These are phyloP conservation scores for Epinephelus cyanopodus DNA, from an alignment of 2,113 vertebrate species.

Conservation along the genomic window DNA sequence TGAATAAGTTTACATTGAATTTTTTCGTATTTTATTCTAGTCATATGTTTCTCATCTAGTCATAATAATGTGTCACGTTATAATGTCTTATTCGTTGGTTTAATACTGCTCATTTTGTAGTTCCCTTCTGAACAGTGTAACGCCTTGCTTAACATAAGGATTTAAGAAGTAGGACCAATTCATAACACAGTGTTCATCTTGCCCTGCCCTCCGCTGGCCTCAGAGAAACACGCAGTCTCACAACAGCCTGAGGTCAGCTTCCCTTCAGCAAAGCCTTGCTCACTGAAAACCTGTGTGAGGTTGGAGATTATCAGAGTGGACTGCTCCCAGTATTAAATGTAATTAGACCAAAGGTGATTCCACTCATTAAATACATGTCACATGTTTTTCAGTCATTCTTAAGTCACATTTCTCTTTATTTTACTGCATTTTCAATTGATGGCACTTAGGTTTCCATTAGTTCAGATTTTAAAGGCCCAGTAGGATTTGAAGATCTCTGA, in stretches of 20 bases:
- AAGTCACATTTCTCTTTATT: neutral
- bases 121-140: neutral
- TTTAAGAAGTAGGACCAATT: neutral
- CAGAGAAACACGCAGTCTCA: neutral
- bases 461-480: neutral
- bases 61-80: neutral
- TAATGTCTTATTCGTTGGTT: neutral
- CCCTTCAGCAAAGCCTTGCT: neutral
- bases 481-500: neutral
- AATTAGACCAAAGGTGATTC: slow-evolving; percentile 1
- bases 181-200: slow-evolving; percentile 3
- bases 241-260: neutral
- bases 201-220: neutral
- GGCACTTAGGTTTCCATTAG: neutral
- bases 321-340: neutral
- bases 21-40: neutral
- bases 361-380: neutral
- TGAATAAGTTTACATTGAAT: neutral
- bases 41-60: neutral
- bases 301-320: neutral
- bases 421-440: neutral
- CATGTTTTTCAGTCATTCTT: neutral
- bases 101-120: neutral
- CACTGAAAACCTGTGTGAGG: neutral
- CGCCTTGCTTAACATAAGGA: neutral